Evolutionary conservation across 2,797 vertebrate genomes (phyloP).

Genomic region (Semaprochilodus insignis): DNA sequence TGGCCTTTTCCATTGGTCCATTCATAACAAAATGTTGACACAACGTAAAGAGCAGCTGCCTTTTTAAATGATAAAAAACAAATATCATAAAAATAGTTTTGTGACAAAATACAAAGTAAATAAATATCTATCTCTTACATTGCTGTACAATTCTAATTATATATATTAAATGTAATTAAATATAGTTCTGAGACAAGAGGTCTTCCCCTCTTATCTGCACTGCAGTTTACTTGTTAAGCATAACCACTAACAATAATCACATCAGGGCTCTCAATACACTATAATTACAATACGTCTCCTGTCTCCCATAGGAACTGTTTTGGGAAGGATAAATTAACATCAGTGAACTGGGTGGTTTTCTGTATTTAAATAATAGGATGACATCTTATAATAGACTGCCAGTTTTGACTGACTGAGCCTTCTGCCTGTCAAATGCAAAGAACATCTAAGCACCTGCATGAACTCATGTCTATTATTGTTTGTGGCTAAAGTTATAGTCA

Average conservation of each 20-base stretch:
- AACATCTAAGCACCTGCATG: slow-evolving; percentile 59
- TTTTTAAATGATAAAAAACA: neutral
- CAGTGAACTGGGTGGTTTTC: slow-evolving; percentile 25
- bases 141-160: too few species aligned
- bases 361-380: slow-evolving; percentile 23
- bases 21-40: neutral
- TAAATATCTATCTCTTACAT: too few species aligned
- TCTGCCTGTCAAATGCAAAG: slow-evolving; percentile 56
- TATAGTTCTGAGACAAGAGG: too few species aligned
- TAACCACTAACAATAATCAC: neutral
- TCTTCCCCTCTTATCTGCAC: neutral
- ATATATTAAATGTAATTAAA: too few species aligned
- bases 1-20: neutral
- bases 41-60: neutral
- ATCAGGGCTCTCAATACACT: neutral
- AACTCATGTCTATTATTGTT: slow-evolving; percentile 71
- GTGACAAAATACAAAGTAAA: too few species aligned
- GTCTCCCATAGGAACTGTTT: neutral
- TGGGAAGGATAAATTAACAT: neutral
- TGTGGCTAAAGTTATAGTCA: slow-evolving; percentile 55
- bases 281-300: neutral
- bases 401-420: slow-evolving; percentile 54
- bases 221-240: neutral
- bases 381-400: slow-evolving; percentile 57
- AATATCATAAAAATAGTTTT: neutral